Base-by-base conservation (phyloP, 2,113 vertebrate species). In the Myotis davidii region DNA sequence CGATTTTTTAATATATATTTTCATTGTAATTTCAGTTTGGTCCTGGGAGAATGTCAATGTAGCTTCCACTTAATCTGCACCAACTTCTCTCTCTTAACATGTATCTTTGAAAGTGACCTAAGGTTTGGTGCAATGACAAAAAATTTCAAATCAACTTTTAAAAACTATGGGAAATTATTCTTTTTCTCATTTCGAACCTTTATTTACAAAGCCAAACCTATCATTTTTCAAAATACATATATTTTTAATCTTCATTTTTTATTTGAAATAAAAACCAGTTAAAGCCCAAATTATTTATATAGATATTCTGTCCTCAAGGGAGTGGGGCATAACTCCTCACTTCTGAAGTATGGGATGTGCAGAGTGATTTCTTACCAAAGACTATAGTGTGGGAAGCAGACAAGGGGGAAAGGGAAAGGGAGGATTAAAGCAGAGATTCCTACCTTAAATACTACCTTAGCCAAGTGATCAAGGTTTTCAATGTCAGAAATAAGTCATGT, bases 241-340 rank as follows among this genome's bases (percentile, higher is more conserved):
- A 23, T 56, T 78, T 54, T 23, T 37, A 82, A 32, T 29, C 16
- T 82, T 20, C 37, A 29, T 82, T 82, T 82, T 59, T 61, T 27
- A 56, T 48, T 93, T 91, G 27, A 90, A 93, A 82, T 90, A 18
- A 83, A 88, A 89, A 17, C 17, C 23, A 70, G 32, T 39, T 91
- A 93, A 96, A 89, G 8, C 25, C 16, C 32, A 79, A 83, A 74
- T 81, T 74, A 88, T 91, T 74, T 74, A 70, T 83, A 48, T 54
- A 86, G 34, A 21, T 32, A 73, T 25, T 79, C 39, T 25, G 34
- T 6, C 39, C 16, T 79, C 13, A 67, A 74, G 11, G 13, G 65
- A 13, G 56, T 73, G 7, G 13, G 45, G 7, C 10, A 9, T 32
- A 82, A 84, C 3, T 67, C 11, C 10, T 5, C 17, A 59, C 2